Percentiles rank a stretch among this genome's conserved stretches.
Evolutionary conservation across 2,797 vertebrate genomes (phyloP).

Genomic region (Dendrocincla fuliginosa): DNA sequence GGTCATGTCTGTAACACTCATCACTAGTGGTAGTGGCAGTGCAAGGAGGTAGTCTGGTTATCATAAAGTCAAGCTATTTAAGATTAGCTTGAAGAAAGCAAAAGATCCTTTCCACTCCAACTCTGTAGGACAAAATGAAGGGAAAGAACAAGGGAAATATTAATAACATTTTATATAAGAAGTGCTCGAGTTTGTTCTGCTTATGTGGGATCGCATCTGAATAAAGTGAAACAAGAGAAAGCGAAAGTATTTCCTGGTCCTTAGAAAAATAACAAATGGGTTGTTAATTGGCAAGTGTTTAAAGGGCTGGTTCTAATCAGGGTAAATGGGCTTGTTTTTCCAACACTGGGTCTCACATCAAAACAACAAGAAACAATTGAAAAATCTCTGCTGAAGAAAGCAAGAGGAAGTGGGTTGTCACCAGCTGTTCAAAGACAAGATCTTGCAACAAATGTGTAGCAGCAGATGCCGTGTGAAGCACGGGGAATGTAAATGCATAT

Average conservation of each 20-base stretch:
- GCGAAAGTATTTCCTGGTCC: not conserved
- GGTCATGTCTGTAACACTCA: not conserved
- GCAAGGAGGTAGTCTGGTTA: not conserved
- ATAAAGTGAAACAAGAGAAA: not conserved
- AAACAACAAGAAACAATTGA: conserved; percentile 52
- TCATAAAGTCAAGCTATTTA: not conserved
- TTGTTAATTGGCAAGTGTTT: conserved; percentile 31
- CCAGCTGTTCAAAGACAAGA: conserved; percentile 58
- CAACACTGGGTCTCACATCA: conserved; percentile 47
- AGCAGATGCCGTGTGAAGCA: conserved; percentile 40
- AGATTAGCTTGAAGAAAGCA: not conserved
- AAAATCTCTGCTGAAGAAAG: conserved; percentile 36
- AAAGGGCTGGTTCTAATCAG: conserved; percentile 36
- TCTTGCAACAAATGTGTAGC: conserved; percentile 33
- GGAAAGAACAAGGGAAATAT: not conserved
- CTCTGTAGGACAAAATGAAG: not conserved
- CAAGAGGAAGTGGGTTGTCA: conserved; percentile 51
- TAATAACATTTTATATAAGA: not conserved
- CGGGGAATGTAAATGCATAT: not conserved
- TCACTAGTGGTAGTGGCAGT: not conserved
- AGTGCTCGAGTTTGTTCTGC: not conserved
- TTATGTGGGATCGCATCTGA: not conserved
- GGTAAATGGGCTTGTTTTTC: conserved; percentile 61
- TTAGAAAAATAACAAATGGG: conserved; percentile 10
- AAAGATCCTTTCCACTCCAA: not conserved